Base-by-base conservation (phyloP, 92 coral and sea anemone genomes). In the Porites divaricata region DNA sequence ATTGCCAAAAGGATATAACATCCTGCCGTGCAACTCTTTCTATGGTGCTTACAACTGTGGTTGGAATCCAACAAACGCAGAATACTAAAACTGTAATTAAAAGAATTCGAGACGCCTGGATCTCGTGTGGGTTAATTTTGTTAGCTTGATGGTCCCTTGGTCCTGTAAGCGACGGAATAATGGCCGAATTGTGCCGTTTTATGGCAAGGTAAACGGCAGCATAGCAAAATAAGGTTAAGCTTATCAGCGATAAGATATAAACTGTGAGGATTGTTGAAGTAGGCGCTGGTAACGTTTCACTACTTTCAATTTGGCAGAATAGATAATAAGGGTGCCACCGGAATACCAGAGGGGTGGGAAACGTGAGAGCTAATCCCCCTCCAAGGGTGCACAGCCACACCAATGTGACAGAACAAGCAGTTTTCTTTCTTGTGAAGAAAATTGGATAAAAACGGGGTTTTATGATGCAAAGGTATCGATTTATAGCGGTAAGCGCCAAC, bases 91-190 rank as follows among this genome's bases (percentile, higher is more conserved):
- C 67, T 24, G 79, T 52, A 75, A 26, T 52, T 0, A 75, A 16
- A 58, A 75, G 67, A 75, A 59, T 45, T 35, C 82, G 62, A n/a
- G 82, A 78, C 45, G 72, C 62, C 9, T 65, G 82, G 19, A 78
- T 22, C 14, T 78, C 82, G 21, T 78, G 82, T n/a, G 59, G 13
- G 61, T 19, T 25, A 1, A 63, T 21, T 3, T 35, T 35, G 45
- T 35, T 35, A 19, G 71, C 28, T 57, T 6, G 24, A 14, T 25
- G 82, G 22, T 21, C 20, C n/a, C 15, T 48, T 64, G 61, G n/a
- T 5, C 28, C 22, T 15, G 23, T 56, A 11, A 77, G 81, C 10
- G 71, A 78, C 5, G 72, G 72, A 45, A 26, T 9, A 41, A 78
- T 61, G 3, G n/a, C 82, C 22, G 21, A 4, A 22, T 78, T 78